Evolutionary conservation across 2,113 vertebrate genomes (phyloP).

Genomic region (Sprattus sprattus): DNA sequence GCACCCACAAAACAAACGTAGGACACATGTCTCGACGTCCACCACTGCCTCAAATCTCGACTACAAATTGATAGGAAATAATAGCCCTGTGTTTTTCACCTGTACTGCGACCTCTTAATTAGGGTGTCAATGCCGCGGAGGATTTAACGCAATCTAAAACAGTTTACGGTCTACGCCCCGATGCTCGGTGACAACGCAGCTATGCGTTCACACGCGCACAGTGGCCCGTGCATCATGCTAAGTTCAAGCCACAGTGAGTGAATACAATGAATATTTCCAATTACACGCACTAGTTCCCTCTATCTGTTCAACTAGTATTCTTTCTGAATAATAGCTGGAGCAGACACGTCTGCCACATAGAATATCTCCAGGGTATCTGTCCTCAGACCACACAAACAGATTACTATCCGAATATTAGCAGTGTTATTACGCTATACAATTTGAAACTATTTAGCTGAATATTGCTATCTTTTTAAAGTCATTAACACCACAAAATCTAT

Average conservation of each 20-base stretch:
- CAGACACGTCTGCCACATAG: background rate
- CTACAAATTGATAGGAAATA: constrained; percentile 4
- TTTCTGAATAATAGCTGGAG: constrained; percentile 22
- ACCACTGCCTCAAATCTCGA: background rate
- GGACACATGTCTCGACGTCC: background rate
- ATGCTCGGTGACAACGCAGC: background rate
- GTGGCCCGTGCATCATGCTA: background rate
- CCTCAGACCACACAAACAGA: constrained; percentile 9
- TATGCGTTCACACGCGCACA: background rate
- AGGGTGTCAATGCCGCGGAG: background rate
- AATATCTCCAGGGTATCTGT: background rate
- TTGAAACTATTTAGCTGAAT: background rate
- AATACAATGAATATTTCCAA: constrained; percentile 35
- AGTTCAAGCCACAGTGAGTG: constrained; percentile 19
- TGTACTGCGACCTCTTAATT: background rate
- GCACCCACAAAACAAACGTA: background rate
- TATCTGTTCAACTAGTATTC: constrained; percentile 30
- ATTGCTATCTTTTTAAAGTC: background rate
- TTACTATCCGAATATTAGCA: background rate
- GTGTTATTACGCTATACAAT: background rate
- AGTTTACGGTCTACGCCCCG: background rate
- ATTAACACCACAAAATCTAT: background rate
- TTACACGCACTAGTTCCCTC: constrained; percentile 39
- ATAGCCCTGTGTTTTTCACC: background rate
- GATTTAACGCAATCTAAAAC: constrained; percentile 6